Conservation (phyloP, 2,797 vertebrate species). For the Clamator glandarius region DNA sequence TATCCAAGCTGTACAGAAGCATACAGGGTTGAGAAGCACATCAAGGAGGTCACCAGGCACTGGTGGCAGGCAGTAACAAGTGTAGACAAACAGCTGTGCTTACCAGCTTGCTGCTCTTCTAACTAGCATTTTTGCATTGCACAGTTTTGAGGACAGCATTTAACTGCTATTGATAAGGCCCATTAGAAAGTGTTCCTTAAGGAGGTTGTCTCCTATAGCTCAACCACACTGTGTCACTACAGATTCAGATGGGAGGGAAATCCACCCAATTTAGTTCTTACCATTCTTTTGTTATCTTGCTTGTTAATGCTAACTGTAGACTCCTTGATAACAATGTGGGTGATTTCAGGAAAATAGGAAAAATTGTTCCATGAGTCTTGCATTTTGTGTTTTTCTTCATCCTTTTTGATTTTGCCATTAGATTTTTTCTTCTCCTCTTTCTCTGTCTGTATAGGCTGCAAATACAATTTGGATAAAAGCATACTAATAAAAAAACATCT, state of each 20-base stretch:
- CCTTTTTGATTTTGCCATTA: constrained; percentile 83
- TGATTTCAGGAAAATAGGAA: constrained; percentile 96
- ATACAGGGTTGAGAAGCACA: neutral
- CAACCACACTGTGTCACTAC: neutral
- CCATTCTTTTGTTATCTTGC: constrained; percentile 97
- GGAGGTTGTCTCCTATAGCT: neutral
- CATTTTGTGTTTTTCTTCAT: constrained; percentile 75
- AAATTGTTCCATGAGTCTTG: constrained; percentile 85
- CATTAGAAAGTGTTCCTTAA: neutral
- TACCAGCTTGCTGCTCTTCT: neutral
- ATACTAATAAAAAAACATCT: neutral
- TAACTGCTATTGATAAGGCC: neutral
- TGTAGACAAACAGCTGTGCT: neutral
- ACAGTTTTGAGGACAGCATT: neutral
- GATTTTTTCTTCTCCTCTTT: constrained; percentile 91
- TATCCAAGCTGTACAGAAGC: neutral
- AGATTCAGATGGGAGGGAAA: neutral
- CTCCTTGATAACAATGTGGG: constrained; percentile 91
- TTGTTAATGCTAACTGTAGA: constrained; percentile 87
- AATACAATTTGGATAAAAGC: neutral
- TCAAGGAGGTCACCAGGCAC: neutral
- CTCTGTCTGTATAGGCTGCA: constrained; percentile 72
- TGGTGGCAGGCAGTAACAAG: neutral
- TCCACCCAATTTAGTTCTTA: constrained; percentile 57
- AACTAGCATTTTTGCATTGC: neutral